Percentiles rank a stretch among this genome's conserved stretches.
phyloP scores from a whole-genome alignment of 2,797 vertebrate genomes.

The Bucorvus abyssinicus region DNA sequence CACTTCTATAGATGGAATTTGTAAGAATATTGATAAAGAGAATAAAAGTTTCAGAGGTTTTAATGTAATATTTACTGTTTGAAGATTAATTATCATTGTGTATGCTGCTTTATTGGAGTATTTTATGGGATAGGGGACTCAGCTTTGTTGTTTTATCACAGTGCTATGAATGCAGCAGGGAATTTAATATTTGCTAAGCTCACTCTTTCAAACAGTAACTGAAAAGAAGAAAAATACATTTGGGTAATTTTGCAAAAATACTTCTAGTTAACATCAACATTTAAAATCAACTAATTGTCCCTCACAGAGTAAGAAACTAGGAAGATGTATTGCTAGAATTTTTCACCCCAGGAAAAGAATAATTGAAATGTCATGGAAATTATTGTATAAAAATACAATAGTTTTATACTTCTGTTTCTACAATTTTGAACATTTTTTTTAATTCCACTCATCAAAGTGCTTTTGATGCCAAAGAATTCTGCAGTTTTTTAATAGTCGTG shows the following conservation, averaged over 20 bases:
- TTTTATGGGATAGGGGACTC: not conserved
- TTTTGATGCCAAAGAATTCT: not conserved
- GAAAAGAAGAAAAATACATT: not conserved
- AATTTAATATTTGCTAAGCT: not conserved
- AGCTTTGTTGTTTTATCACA: not conserved
- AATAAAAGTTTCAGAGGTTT: not conserved
- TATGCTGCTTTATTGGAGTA: not conserved
- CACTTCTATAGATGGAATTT: not conserved
- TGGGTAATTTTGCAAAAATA: not conserved
- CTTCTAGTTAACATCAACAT: not conserved
- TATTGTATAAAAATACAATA: not conserved
- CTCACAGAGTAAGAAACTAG: not conserved
- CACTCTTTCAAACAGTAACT: not conserved
- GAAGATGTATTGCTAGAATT: not conserved
- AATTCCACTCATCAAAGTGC: not conserved
- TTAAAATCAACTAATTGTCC: not conserved
- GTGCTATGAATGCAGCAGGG: not conserved
- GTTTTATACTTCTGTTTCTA: not conserved
- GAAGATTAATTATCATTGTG: not conserved
- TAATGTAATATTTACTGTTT: not conserved
- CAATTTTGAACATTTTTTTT: not conserved
- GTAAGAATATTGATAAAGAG: not conserved
- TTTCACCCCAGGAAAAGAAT: not conserved
- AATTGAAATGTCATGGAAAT: not conserved
- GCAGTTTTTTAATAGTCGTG: not conserved